Percentiles rank a stretch among this genome's conserved stretches.
These are phyloP conservation scores for Disparrhopalites patrizii DNA, from an alignment of 2,888 invertebrate species.

Conservation along the genomic window DNA sequence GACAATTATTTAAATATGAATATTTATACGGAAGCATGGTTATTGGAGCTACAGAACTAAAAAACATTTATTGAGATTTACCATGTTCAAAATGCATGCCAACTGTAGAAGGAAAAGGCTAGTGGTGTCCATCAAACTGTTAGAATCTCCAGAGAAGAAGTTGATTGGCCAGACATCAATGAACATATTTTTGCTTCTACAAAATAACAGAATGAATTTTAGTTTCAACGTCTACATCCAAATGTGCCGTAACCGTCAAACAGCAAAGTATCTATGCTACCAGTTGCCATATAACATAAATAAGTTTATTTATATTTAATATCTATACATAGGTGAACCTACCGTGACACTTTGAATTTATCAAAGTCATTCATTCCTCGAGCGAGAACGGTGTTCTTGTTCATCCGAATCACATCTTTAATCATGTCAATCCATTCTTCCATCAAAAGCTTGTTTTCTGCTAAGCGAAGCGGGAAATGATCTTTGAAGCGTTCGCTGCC, in stretches of 20 bases:
- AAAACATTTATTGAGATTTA: conserved; percentile 42
- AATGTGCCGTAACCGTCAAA: no score
- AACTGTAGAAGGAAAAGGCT: conserved; percentile 94
- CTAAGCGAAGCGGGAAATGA: conserved; percentile 36
- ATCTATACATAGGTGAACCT: conserved; percentile 51
- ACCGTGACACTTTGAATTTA: conserved; percentile 70
- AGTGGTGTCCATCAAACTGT: conserved; percentile 77
- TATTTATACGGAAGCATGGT: background rate
- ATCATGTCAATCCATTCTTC: conserved; percentile 79
- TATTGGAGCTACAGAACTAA: background rate
- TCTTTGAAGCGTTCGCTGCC: conserved; percentile 43
- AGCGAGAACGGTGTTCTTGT: conserved; percentile 91
- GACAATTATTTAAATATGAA: no score
- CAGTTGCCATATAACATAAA: no score
- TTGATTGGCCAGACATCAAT: conserved; percentile 99
- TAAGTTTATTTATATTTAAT: no score
- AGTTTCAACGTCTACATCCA: no score
- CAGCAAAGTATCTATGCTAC: no score
- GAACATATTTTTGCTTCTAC: conserved; percentile 63
- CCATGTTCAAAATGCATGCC: conserved; percentile 91
- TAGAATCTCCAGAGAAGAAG: conserved; percentile 71
- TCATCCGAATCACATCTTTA: conserved; percentile 81
- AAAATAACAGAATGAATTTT: conserved; percentile 38
- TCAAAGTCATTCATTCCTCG: conserved; percentile 83
- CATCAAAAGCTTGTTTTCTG: conserved; percentile 34